A percentile compares a stretch with the other conserved stretches of the same genome.
Conservation (phyloP, 2,888 invertebrate genomes). For the Caradrina kadenii region DNA sequence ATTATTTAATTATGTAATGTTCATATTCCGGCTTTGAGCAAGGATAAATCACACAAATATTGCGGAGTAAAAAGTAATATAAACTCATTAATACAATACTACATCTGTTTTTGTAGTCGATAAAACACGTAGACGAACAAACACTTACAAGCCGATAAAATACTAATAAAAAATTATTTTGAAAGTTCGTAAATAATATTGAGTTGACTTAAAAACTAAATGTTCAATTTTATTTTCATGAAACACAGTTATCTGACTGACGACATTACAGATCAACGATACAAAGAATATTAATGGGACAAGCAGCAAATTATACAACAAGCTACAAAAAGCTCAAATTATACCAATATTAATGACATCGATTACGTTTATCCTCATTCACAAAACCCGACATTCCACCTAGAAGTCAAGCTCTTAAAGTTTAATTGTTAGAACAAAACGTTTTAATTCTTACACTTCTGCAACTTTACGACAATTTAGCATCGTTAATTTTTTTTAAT, state of each 20-base stretch:
- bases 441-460: slow-evolving; percentile 70
- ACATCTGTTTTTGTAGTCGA: neutral
- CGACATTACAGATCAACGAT: neutral
- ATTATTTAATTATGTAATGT: neutral
- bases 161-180: neutral
- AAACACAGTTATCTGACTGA: neutral
- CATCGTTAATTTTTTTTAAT: slow-evolving; percentile 75
- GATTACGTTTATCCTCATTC: slow-evolving; percentile 32
- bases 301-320: slow-evolving; percentile 14
- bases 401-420: slow-evolving; percentile 41
- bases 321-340: slow-evolving; percentile 12
- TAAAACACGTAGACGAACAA: neutral
- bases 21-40: neutral
- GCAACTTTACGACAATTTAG: slow-evolving; percentile 69
- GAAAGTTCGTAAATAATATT: neutral
- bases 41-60: neutral
- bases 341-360: slow-evolving; percentile 28
- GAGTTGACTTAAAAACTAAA: neutral
- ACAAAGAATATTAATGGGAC: slow-evolving; percentile 2
- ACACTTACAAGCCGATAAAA: slow-evolving; percentile 1
- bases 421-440: slow-evolving; percentile 64
- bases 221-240: neutral
- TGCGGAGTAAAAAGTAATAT: neutral
- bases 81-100: neutral
- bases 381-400: slow-evolving; percentile 25